phyloP scores from a whole-genome alignment of 2,888 invertebrate species.

The Biston betularia region DNA sequence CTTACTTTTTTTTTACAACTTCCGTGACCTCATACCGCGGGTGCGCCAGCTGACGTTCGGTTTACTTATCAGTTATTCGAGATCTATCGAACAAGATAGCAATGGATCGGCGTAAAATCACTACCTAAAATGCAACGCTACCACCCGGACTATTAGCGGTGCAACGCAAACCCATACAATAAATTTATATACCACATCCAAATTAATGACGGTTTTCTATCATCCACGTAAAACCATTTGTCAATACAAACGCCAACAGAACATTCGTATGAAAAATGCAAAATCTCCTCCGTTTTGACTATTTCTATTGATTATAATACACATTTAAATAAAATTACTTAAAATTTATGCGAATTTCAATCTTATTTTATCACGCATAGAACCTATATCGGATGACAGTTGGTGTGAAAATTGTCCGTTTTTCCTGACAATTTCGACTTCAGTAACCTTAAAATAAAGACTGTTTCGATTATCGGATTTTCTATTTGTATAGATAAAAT shows the following conservation, averaged over 20 bases:
- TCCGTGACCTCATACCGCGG: too few species aligned
- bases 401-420: constrained; percentile 7
- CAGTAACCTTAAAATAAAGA: background rate
- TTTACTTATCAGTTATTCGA: too few species aligned
- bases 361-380: constrained; percentile 17
- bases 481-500: background rate
- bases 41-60: too few species aligned
- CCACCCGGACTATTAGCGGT: too few species aligned
- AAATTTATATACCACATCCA: constrained; percentile 13
- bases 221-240: constrained; percentile 52
- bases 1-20: too few species aligned
- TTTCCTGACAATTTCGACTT: background rate
- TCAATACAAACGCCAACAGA: constrained; percentile 53
- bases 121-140: too few species aligned
- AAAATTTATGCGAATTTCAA: constrained; percentile 5
- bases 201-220: constrained; percentile 27
- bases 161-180: too few species aligned
- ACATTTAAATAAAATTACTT: constrained; percentile 30
- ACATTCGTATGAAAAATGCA: constrained; percentile 58
- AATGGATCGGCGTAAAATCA: too few species aligned
- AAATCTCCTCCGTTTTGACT: constrained; percentile 58
- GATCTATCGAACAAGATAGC: too few species aligned
- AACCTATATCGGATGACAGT: constrained; percentile 9
- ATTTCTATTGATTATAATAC: constrained; percentile 56
- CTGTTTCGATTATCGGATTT: background rate